Percentiles rank a stretch among this genome's conserved stretches.
These are phyloP conservation scores for Lagopus muta DNA, from an alignment of 2,113 vertebrate species.

Conservation along the genomic window DNA sequence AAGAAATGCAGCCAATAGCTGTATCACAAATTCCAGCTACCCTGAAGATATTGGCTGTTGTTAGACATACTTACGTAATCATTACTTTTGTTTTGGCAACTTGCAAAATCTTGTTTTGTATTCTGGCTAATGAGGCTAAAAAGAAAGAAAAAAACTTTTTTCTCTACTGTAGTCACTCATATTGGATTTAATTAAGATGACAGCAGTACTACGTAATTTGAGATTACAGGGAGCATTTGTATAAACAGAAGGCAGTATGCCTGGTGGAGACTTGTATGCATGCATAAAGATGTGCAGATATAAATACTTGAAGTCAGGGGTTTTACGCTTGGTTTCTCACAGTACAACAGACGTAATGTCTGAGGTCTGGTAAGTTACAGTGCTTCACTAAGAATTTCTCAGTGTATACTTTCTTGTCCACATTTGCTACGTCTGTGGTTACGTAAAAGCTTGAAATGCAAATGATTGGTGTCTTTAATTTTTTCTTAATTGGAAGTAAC, in stretches of 20 bases:
- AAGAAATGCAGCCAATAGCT: background rate
- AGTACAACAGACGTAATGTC: background rate
- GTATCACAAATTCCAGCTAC: background rate
- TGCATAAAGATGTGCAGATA: background rate
- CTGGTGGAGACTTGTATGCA: rapidly evolving
- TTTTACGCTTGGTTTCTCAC: background rate
- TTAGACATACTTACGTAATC: background rate
- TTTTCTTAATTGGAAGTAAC: background rate
- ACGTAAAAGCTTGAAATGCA: background rate
- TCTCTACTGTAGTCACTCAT: background rate
- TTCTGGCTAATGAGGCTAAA: background rate
- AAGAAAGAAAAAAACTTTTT: background rate
- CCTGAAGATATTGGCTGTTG: background rate
- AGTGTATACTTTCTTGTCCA: background rate
- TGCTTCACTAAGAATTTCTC: background rate
- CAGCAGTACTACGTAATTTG: background rate
- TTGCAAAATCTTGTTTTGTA: background rate
- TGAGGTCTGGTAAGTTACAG: background rate
- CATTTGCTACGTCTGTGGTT: background rate
- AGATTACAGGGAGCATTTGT: background rate
- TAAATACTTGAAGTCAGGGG: rapidly evolving
- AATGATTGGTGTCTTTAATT: background rate
- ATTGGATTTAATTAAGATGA: background rate
- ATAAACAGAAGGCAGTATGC: rapidly evolving
- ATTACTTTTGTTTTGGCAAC: background rate